Evolutionary conservation across 2,113 vertebrate genomes (phyloP), one percentile per base, ranked within the genome.

Genomic region (Apteryx mantelli): DNA sequence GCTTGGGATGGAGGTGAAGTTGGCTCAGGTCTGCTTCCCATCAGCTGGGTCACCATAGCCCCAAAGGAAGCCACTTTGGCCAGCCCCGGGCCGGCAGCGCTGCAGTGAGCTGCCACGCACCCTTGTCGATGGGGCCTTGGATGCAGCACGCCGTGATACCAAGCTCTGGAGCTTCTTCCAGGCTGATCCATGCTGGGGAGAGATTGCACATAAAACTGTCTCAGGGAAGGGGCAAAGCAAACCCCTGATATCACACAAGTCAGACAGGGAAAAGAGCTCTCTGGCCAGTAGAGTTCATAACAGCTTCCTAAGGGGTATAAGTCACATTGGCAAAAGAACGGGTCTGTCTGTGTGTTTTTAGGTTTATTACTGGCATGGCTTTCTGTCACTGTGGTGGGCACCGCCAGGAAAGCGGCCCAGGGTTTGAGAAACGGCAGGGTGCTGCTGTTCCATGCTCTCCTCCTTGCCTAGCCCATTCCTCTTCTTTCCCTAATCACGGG

Each of bases 321-420:
- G 34, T 1, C 4, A 0, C 4, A 24, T 46, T 75, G 82, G 61
- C 40, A 13, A 38, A 79, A 58, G 34, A 94, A 61, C 8, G 60
- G 42, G 58, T 71, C 86, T 68, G 40, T 63, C 30, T 42, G 5
- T 38, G 36, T 38, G 4, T 38, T 32, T 28, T 82, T 2, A 53
- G 53, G 34, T 36, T 73, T 60, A 5, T 11, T 74, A 55, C 32
- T 44, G 81, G 66, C 46, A 71, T 1, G 19, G 18, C 9, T 32
- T 52, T 68, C 26, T 17, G 9, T 63, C 32, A 0, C 28, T 17
- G 52, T 1, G 0, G 3, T 52, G 42, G 6, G 42, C 19, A 69
- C 64, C 63, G 34, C 52, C 0, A 2, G 30, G 46, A 13, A 68
- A 40, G 4, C 74, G 66, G 19, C 16, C 40, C 71, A 28, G 40